Base-by-base conservation (phyloP, 2,888 invertebrate genomes). In the Xestoiulus laeticollis region DNA sequence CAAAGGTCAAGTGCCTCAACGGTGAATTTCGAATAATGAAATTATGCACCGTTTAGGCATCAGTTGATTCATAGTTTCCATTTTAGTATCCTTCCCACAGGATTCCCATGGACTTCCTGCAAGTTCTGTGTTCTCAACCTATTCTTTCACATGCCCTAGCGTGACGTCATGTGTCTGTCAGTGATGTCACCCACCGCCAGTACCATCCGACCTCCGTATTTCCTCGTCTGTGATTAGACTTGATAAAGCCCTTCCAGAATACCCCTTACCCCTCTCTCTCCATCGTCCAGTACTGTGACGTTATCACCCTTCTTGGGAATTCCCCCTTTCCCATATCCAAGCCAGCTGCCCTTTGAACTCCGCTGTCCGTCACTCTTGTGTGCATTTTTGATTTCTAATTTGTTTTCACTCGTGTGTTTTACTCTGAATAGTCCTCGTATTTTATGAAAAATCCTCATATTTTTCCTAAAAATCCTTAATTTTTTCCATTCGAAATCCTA, bases 341-440 rank as follows among this genome's bases (percentile, higher is more conserved):
- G 78, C 78, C 26, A 78, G 30, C 16, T 78, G 30, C 5, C 78
- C 78, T 14, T 30, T 16, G 30, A 78, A 78, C 78, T 78, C 78
- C 78, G 78, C 78, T 78, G 78, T 78, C 78, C 78, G 78, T 78
- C 78, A 48, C 48, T 48, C 48, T 26, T 30, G 30, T 78, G 8
- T 78, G 78, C 78, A 78, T 78, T 78, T 26, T 32, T 30, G 78
- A 78, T 78, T 68, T 78, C 78, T 78, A 78, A 78, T 78, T 78
- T 5, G 78, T 78, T 78, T 78, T 78, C 78, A 14, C 5, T 14
- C 78, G 26, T 26, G 26, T 78, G 78, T 78, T 26, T 78, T 78
- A 1, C 59, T 19, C 59, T 59, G 53, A 48, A 48, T 38, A n/a
- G 16, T 59, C 2, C 19, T 59, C n/a, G 6, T 68, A 38, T 68